Evolutionary conservation across 2,888 invertebrate species (phyloP).

Genomic region (Pheosia tremula): DNA sequence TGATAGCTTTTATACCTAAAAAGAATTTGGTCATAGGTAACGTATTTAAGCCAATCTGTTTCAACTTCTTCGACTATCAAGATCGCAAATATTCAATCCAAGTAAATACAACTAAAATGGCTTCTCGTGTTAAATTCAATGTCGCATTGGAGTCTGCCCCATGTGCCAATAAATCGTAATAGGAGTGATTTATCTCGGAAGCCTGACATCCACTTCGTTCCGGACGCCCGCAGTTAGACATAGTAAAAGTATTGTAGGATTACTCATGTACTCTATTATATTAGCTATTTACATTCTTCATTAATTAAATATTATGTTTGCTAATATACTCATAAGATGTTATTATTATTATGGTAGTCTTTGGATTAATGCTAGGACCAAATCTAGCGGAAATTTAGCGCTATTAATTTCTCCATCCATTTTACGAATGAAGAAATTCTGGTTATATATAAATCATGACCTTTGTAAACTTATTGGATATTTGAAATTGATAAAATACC

Average conservation of each 20-base stretch:
- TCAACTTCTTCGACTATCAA: too few species aligned
- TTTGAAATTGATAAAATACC: too few species aligned
- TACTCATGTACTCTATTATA: conserved; percentile 3
- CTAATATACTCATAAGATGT: background rate
- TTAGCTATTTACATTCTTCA: background rate
- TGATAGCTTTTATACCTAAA: too few species aligned
- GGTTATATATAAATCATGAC: too few species aligned
- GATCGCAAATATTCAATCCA: background rate
- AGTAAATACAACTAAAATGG: conserved; percentile 7
- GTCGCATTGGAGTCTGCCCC: conserved; percentile 26
- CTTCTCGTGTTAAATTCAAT: conserved; percentile 23
- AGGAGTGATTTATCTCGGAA: conserved; percentile 41
- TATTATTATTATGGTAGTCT: too few species aligned
- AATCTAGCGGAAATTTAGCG: too few species aligned
- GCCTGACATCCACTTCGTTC: conserved; percentile 31
- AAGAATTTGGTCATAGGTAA: too few species aligned
- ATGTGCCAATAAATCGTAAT: conserved; percentile 43
- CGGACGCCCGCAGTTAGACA: conserved; percentile 7
- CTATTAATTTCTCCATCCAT: too few species aligned
- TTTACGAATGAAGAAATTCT: too few species aligned
- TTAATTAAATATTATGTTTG: background rate
- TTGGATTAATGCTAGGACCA: too few species aligned
- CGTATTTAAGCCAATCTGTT: too few species aligned
- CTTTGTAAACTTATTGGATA: too few species aligned
- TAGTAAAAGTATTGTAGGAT: conserved; percentile 12